Percentiles rank a stretch among this genome's conserved stretches.
These are phyloP conservation scores for Pachycephala philippinensis DNA, from an alignment of 2,113 vertebrate species.

Conservation along the genomic window DNA sequence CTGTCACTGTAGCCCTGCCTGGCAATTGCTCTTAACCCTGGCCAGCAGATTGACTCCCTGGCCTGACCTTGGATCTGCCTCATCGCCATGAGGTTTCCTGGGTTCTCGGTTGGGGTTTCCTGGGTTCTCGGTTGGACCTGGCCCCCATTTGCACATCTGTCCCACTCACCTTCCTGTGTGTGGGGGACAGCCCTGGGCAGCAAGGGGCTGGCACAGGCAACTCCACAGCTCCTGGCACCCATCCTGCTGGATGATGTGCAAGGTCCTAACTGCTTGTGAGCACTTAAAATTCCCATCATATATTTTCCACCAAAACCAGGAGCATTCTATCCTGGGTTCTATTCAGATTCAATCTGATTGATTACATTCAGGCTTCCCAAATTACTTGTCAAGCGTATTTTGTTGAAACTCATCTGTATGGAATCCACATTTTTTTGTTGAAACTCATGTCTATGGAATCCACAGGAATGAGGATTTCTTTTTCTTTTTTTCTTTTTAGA, in stretches of 20 bases:
- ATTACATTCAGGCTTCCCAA: background rate
- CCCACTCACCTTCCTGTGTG: background rate
- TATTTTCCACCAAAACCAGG: background rate
- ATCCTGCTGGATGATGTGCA: background rate
- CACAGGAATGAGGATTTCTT: background rate
- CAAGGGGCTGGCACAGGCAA: background rate
- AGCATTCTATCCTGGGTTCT: background rate
- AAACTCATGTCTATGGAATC: background rate
- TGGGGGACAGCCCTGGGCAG: background rate
- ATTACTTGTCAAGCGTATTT: background rate
- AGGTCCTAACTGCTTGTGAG: fast-evolving
- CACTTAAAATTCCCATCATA: background rate
- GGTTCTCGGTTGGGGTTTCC: background rate
- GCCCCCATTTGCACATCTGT: background rate
- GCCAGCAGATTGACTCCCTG: background rate
- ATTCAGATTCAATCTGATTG: background rate
- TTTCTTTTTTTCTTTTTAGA: background rate
- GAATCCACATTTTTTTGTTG: background rate
- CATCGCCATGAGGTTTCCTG: fast-evolving
- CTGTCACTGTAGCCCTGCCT: background rate
- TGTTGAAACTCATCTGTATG: background rate
- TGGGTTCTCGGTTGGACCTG: background rate
- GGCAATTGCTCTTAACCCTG: fast-evolving
- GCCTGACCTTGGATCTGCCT: background rate
- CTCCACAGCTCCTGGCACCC: background rate